Evolutionary conservation across 2,888 invertebrate species (phyloP), one percentile per base, ranked within the genome.

Genomic region (Eupithecia pulchellata): DNA sequence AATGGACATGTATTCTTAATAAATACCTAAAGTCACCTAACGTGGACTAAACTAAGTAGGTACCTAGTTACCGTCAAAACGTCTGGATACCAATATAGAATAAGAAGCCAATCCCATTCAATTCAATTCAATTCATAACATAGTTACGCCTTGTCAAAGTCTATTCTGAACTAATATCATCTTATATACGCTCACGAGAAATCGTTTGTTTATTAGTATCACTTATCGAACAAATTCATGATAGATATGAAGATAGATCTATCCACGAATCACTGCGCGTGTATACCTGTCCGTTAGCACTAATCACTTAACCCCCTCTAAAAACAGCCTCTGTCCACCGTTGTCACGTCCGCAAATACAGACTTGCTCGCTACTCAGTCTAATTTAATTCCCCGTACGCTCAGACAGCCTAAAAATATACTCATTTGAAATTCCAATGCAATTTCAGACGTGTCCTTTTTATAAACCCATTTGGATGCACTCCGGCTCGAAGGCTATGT

Each of bases 341-440:
- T 70, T 75, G 77, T 78, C 85, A 86, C 84, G 86, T 87, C 79
- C 83, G 84, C 83, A 88, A 88, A 88, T 82, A 87, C 77, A 77
- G 79, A 82, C 83, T 71, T 80, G 81, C 82, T 86, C 83, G 82
- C 87, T 83, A 85, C 84, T 83, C 81, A 81, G 77, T 83, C 83
- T 91, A 90, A 92, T 91, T 91, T 88, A 90, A 92, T 92, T 89
- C 86, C 81, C 84, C 80, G 84, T 86, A 86, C 89, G 88, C 87
- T 88, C 90, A 87, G 90, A 89, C 89, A 77, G 86, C 88, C 89
- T 89, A 91, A 92, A 92, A 92, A 90, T 89, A 86, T 82, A 86
- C 88, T 90, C 91, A 92, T 92, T 91, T 93, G 88, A 91, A 92
- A 89, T 91, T 91, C 91, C 84, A 87, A 91, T 91, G 90, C 89